phyloP scores from a whole-genome alignment of 1,140 invertebrate genomes.

The Bombyx mori region ASM3026992v2 NC_085110.1:11484001-11484500 shows the following conservation, averaged over 20 bases:
- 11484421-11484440: constrained; percentile 97
- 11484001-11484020: constrained; percentile 95
- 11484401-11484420: constrained; percentile 99
- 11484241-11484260: constrained; percentile 98
- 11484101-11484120: constrained; percentile 93
- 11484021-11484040: constrained; percentile 96
- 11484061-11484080: constrained; percentile 98
- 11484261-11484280: constrained; percentile 99
- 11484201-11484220: constrained; percentile 98
- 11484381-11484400: constrained; percentile 94
- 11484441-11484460: constrained; percentile 99
- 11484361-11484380: constrained; percentile 97
- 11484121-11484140: constrained; percentile 90
- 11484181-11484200: constrained; percentile 94
- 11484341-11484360: constrained; percentile 97
- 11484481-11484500: constrained; percentile 94
- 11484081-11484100: constrained; percentile 95
- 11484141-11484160: constrained; percentile 98
- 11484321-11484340: constrained; percentile 99
- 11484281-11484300: constrained; percentile 88
- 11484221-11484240: constrained; percentile 96
- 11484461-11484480: constrained; percentile 98
- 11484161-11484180: constrained; percentile 96
- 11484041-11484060: constrained; percentile 99
- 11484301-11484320: constrained; percentile 98